These are phyloP conservation scores for Orycteropus afer DNA, from an alignment of 2,113 vertebrate genomes.

Conservation along the genomic window DNA sequence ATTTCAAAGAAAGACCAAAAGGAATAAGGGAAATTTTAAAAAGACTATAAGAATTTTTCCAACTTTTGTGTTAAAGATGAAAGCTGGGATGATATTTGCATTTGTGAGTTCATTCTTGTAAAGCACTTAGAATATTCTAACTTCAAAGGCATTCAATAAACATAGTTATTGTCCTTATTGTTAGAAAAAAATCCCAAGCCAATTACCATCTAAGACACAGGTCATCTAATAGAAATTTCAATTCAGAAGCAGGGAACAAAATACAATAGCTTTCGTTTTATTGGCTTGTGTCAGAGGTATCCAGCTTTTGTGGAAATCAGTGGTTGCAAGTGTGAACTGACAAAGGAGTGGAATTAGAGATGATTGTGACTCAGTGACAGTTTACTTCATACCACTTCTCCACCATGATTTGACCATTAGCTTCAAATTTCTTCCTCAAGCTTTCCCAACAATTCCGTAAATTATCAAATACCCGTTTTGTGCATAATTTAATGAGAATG, in stretches of 20 bases:
- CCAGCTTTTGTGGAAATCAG: not conserved
- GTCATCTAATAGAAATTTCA: not conserved
- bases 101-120: slow-evolving; percentile 2
- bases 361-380: not conserved
- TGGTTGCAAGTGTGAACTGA: not conserved
- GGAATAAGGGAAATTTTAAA: not conserved
- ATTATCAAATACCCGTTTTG: not conserved
- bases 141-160: not conserved
- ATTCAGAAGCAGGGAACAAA: not conserved
- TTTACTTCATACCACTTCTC: not conserved
- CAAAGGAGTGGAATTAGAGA: not conserved
- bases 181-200: not conserved
- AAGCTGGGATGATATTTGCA: not conserved
- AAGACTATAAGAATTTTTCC: not conserved
- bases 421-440: not conserved
- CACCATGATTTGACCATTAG: not conserved
- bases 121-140: not conserved
- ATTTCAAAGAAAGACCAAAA: not conserved
- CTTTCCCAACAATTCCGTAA: not conserved
- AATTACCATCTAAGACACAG: not conserved
- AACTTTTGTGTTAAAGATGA: slow-evolving; percentile 1
- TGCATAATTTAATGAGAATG: not conserved
- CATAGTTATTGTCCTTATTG: not conserved
- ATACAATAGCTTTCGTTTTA: not conserved
- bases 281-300: not conserved